Conservation (phyloP, 2,888 invertebrate species). For the Stegana nigrithorax region DNA sequence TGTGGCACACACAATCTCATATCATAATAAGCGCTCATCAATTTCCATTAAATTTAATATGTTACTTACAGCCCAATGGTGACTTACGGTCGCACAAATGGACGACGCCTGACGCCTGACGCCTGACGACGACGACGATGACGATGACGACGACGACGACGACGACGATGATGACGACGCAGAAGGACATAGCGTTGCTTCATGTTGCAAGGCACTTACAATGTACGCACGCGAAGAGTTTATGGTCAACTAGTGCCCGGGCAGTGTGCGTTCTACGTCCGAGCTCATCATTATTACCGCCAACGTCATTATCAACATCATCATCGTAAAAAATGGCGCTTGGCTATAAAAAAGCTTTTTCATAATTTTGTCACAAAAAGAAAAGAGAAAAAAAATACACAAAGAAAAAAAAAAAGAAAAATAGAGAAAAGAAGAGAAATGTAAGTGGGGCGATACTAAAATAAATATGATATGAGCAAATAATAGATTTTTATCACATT, state of each 20-base stretch:
- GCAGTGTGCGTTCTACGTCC: conserved; percentile 1
- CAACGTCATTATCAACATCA: conserved; percentile 28
- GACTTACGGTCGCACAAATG: conserved; percentile 34
- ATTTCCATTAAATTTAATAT: conserved; percentile 68
- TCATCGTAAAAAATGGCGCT: conserved; percentile 53
- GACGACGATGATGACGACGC: conserved; percentile 8
- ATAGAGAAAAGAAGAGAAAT: too few species aligned
- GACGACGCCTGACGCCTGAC: not conserved
- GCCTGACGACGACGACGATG: too few species aligned
- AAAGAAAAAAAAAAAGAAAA: conserved; percentile 34
- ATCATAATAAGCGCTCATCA: conserved; percentile 66
- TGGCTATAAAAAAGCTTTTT: conserved; percentile 65
- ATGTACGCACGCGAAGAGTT: not conserved
- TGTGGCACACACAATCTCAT: conserved; percentile 47
- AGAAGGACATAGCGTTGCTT: conserved; percentile 5
- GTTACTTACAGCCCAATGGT: conserved; percentile 52
- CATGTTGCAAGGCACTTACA: not conserved
- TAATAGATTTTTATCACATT: conserved; percentile 64
- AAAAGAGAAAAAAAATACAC: not conserved
- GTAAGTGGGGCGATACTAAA: conserved; percentile 30
- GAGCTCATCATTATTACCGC: not conserved
- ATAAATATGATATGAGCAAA: conserved; percentile 61
- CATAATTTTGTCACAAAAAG: conserved; percentile 55
- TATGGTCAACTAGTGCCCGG: not conserved
- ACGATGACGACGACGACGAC: too few species aligned